Evolutionary conservation across 2,888 invertebrate genomes (phyloP), one percentile per base, ranked within the genome.

Genomic region (Lathronympha strigana): DNA sequence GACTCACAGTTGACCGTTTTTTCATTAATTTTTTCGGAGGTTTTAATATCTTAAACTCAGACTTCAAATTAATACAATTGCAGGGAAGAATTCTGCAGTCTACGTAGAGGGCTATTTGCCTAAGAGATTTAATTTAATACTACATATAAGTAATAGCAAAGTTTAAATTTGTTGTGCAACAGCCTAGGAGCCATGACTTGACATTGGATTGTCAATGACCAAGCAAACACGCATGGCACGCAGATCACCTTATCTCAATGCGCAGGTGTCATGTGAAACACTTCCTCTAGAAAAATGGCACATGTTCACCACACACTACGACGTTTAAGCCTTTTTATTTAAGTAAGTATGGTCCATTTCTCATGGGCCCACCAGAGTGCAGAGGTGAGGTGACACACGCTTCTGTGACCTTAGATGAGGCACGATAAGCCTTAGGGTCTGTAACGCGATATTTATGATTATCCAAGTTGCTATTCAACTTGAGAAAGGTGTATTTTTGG

Each of bases 321-420:
- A 8, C 31, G 4, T 8, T 31, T 45, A 57, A 45, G 57, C 19
- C 31, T 31, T 43, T 55, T 45, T 31, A 13, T 21, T 45, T 4
- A 23, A 23, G 19, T 15, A 33, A n/a, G 15, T 13, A 17, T 25
- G 55, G 49, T 63, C 50, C 40, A 50, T 28, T 57, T 58, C 33
- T 58, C 50, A 33, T 43, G 50, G 57, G 63, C 50, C 57, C 31
- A 33, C 49, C 57, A 50, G 21, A n/a, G n/a, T n/a, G n/a, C n/a
- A n/a, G 15, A 36, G 36, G n/a, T n/a, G n/a, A 19, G 21, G 47
- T 45, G 57, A 57, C 57, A 40, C 28, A 43, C 40, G 21, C 31
- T 63, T 8, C 55, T 36, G 23, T 38, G 63, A 58, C 63, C 63
- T 57, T 63, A 57, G 57, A 58, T 58, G 3, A 49, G 28, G 43